These are phyloP conservation scores for Andrena fulva DNA, from an alignment of 2,888 invertebrate species.

Conservation along the genomic window DNA sequence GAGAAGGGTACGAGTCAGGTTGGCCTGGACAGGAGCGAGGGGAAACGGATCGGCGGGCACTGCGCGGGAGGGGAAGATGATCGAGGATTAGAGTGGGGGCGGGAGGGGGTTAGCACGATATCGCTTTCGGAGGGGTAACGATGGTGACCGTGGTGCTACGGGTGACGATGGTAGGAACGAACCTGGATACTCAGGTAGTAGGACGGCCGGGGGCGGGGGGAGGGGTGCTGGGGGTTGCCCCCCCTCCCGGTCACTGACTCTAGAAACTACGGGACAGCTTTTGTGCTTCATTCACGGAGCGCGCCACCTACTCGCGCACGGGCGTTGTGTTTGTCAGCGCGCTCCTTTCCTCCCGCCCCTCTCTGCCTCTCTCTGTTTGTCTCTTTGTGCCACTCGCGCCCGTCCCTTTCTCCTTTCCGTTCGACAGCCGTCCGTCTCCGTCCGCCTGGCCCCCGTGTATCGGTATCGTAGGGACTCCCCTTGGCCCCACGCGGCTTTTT, in stretches of 20 bases:
- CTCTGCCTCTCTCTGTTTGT: conserved; percentile 16
- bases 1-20: conserved; percentile 34
- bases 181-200: conserved; percentile 45
- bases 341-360: conserved; percentile 13
- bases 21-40: conserved; percentile 6
- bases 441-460: conserved; percentile 4
- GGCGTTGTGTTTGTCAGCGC: conserved; percentile 52
- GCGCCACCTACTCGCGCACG: conserved; percentile 78
- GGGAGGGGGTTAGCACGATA: conserved; percentile 27
- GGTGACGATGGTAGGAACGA: conserved; percentile 60
- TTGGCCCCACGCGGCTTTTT: conserved; percentile 49
- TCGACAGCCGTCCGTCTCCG: background rate
- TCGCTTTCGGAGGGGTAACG: conserved; percentile 57
- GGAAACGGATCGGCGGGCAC: background rate
- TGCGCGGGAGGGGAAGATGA: conserved; percentile 19
- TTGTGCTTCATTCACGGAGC: conserved; percentile 79
- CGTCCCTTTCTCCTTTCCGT: conserved; percentile 1
- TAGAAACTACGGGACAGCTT: conserved; percentile 77
- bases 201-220: background rate
- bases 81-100: conserved; percentile 46
- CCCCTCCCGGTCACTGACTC: conserved; percentile 85
- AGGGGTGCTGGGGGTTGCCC: conserved; percentile 69
- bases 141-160: conserved; percentile 63
- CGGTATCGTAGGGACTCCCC: conserved; percentile 46
- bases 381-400: background rate